These are phyloP conservation scores for Mormyrus hasselquistii DNA, from an alignment of 2,797 vertebrate genomes.

Conservation along the genomic window DNA sequence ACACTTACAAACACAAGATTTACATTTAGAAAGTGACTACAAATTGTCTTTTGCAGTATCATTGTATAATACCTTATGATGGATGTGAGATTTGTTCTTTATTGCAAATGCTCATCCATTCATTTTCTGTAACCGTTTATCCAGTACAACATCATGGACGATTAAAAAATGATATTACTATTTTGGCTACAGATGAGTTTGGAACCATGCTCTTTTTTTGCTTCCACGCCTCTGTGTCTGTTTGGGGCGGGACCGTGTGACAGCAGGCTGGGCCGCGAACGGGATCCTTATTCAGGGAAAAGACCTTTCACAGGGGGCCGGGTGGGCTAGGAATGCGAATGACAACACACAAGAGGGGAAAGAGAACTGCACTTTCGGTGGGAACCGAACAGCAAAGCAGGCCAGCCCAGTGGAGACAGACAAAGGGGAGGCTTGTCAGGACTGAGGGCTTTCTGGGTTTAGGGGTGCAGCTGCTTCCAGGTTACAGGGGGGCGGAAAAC, in stretches of 20 bases:
- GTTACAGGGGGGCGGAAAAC: neutral
- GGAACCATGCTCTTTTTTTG: neutral
- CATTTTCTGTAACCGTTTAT: neutral
- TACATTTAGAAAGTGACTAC: neutral
- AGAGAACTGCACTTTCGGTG: neutral
- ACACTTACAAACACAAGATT: neutral
- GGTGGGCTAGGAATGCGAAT: neutral
- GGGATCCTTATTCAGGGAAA: neutral
- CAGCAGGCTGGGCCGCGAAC: neutral
- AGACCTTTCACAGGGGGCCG: neutral
- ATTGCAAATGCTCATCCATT: neutral
- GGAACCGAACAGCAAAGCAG: neutral
- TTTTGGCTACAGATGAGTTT: neutral
- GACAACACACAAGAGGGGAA: neutral
- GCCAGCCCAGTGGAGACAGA: neutral
- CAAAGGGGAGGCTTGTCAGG: neutral
- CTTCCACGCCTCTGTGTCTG: neutral
- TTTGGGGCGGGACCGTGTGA: neutral
- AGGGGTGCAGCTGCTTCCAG: neutral
- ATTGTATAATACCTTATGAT: neutral
- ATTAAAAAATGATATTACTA: neutral
- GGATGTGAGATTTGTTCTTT: neutral
- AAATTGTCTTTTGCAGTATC: neutral
- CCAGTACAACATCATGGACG: neutral
- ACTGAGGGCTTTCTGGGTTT: neutral